These are phyloP conservation scores for Drosophila nigrodunni DNA, from an alignment of 1,140 invertebrate species.

Conservation along the genomic window DNA sequence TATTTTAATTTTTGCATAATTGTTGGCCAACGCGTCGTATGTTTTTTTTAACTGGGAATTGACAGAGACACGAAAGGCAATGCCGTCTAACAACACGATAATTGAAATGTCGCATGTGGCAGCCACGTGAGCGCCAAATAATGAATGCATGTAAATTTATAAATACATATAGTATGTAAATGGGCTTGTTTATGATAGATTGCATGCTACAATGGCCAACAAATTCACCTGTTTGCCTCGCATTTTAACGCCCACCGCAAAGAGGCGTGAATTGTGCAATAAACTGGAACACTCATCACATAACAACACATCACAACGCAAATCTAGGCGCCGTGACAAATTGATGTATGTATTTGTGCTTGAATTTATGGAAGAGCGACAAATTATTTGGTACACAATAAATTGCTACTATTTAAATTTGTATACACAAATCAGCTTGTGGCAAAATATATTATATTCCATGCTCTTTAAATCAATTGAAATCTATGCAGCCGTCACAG, in stretches of 20 bases:
- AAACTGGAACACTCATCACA: conserved; percentile 56
- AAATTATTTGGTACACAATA: not conserved
- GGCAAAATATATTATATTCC: conserved; percentile 1
- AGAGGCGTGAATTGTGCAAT: conserved; percentile 55
- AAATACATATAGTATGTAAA: not conserved
- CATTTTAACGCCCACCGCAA: conserved; percentile 8
- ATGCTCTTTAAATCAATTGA: conserved; percentile 7
- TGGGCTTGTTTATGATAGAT: conserved; percentile 19
- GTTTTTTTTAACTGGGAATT: conserved; percentile 51
- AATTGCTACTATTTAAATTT: conserved; percentile 3
- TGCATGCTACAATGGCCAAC: conserved; percentile 56
- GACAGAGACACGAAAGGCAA: conserved; percentile 25
- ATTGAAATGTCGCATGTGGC: conserved; percentile 73
- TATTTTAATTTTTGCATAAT: conserved; percentile 43
- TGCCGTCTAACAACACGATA: conserved; percentile 51
- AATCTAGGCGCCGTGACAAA: conserved; percentile 35
- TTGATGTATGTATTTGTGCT: conserved; percentile 10
- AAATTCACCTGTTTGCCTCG: conserved; percentile 47
- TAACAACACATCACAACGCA: conserved; percentile 9
- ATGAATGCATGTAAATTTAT: conserved; percentile 1
- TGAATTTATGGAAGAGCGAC: conserved; percentile 10
- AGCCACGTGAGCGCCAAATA: conserved; percentile 60
- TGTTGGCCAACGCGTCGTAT: conserved; percentile 50
- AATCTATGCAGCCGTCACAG: conserved; percentile 5
- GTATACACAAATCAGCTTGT: not conserved